phyloP scores from a whole-genome alignment of 2,797 vertebrate genomes.

The Lagodon rhomboides region DNA sequence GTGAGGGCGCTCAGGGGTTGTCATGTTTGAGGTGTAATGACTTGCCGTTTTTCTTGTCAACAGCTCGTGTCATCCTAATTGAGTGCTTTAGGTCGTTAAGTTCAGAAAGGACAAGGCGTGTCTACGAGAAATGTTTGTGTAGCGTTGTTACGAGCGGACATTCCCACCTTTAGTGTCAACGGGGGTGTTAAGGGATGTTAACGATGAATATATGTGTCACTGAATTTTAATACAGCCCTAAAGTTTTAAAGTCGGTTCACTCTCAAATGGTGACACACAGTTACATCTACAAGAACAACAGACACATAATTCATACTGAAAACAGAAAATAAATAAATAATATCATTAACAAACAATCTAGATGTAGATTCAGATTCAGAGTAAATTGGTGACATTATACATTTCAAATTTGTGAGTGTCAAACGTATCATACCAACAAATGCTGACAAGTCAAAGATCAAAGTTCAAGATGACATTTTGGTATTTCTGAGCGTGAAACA shows the following conservation, averaged over 20 bases:
- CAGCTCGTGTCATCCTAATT: conserved; percentile 47
- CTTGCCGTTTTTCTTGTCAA: conserved; percentile 56
- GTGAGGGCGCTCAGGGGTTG: conserved; percentile 52
- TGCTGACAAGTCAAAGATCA: too few species aligned
- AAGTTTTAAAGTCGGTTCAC: not conserved
- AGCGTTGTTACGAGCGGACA: not conserved
- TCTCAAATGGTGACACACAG: not conserved
- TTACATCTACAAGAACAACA: not conserved
- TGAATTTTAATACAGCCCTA: not conserved
- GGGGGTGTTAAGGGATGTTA: not conserved
- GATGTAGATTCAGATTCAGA: too few species aligned
- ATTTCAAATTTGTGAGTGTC: too few species aligned
- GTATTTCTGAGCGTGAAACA: too few species aligned
- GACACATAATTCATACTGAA: not conserved
- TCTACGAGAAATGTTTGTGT: not conserved
- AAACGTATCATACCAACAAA: too few species aligned
- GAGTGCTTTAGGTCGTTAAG: conserved; percentile 35
- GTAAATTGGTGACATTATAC: too few species aligned
- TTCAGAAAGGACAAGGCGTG: not conserved
- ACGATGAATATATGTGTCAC: not conserved
- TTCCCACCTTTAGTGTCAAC: not conserved
- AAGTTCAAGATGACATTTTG: too few species aligned
- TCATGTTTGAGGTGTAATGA: conserved; percentile 59
- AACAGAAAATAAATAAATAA: not conserved
- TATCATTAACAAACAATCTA: too few species aligned